phyloP scores from a whole-genome alignment of 2,113 vertebrate genomes.

The Neodontobutis hainanensis region DNA sequence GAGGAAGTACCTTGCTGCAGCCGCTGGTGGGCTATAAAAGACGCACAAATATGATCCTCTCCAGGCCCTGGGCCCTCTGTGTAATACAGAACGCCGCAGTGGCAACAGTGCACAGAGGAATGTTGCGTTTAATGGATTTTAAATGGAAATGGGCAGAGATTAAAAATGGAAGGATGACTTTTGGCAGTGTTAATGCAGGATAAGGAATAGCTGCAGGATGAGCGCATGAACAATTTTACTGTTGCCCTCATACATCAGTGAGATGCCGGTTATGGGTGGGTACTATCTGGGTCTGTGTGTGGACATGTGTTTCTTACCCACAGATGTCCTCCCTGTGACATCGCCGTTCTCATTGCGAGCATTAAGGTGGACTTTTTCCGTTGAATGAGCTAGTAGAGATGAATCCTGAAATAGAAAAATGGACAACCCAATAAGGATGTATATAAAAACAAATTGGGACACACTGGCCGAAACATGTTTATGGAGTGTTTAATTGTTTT shows the following conservation, averaged over 20 bases:
- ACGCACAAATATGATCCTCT: constrained; percentile 60
- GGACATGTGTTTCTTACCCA: constrained; percentile 83
- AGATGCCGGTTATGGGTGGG: constrained; percentile 25
- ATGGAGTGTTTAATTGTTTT: too few species aligned
- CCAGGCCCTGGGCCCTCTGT: constrained; percentile 52
- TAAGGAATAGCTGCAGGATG: constrained; percentile 48
- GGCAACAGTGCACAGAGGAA: constrained; percentile 56
- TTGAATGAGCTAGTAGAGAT: constrained; percentile 86
- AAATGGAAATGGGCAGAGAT: constrained; percentile 73
- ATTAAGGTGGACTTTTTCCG: constrained; percentile 89
- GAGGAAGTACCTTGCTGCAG: constrained; percentile 58
- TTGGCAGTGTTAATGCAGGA: constrained; percentile 53
- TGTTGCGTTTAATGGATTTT: constrained; percentile 68
- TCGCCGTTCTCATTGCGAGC: constrained; percentile 87
- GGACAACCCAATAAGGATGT: not conserved
- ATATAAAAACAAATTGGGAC: not conserved
- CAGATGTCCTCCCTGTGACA: constrained; percentile 89
- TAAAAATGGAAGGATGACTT: constrained; percentile 68
- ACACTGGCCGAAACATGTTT: too few species aligned
- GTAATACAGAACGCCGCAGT: constrained; percentile 66
- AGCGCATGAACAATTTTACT: constrained; percentile 40
- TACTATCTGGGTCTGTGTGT: constrained; percentile 17
- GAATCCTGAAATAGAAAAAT: constrained; percentile 80
- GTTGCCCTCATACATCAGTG: constrained; percentile 42
- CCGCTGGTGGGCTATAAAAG: constrained; percentile 68